phyloP scores from a whole-genome alignment of 2,797 vertebrate genomes.

The Coccyzus lansbergi region DNA sequence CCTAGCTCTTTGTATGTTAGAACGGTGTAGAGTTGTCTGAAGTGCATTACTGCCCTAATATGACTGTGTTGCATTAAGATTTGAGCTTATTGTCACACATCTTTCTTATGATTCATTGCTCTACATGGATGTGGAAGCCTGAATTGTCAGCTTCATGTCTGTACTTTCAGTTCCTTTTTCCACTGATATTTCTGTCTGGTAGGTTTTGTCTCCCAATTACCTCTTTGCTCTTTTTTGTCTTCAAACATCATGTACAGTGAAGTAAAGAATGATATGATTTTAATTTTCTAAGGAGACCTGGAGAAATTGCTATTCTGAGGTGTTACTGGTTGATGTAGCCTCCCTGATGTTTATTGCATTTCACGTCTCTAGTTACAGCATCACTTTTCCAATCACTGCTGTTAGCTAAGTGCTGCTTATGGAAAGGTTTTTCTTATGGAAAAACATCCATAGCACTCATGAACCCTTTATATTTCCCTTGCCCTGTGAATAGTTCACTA shows the following conservation, averaged over 20 bases:
- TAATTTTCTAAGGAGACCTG: not conserved
- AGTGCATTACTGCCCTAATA: not conserved
- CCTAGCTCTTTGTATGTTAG: not conserved
- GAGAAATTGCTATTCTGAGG: not conserved
- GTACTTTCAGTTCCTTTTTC: not conserved
- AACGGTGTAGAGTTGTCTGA: not conserved
- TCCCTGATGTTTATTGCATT: not conserved
- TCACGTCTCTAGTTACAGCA: not conserved
- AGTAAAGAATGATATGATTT: not conserved
- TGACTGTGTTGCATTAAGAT: not conserved
- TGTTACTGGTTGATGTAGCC: not conserved
- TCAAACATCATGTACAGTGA: fast-evolving
- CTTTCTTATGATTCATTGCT: not conserved
- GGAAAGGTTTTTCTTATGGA: not conserved
- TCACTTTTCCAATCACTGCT: not conserved
- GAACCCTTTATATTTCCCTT: not conserved
- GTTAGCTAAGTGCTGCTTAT: not conserved
- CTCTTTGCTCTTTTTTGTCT: not conserved
- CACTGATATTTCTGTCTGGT: not conserved
- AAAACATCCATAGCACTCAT: not conserved
- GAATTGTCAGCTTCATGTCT: not conserved
- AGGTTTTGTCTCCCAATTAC: not conserved
- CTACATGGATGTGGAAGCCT: fast-evolving
- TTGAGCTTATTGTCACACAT: not conserved
- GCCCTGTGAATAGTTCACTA: not conserved